Conservation (phyloP, 2,888 invertebrate species). For the Corbicula japonica region DNA sequence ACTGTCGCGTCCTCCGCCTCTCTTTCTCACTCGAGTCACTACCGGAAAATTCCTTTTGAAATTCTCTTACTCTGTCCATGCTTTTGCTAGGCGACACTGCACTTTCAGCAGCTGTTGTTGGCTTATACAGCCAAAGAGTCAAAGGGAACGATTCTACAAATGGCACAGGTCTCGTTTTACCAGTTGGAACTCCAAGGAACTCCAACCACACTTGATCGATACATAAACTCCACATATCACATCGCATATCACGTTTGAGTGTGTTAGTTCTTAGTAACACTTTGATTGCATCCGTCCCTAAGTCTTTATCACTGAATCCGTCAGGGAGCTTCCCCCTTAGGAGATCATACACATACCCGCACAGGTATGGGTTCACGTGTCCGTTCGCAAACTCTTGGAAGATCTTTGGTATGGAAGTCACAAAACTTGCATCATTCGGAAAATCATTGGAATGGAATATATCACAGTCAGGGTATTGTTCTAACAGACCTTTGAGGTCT, state of each 20-base stretch:
- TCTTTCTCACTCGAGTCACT: slow-evolving; percentile 32
- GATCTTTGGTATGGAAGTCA: slow-evolving; percentile 72
- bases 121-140: slow-evolving; percentile 90
- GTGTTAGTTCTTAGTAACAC: slow-evolving; percentile 75
- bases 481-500: slow-evolving; percentile 93
- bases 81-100: slow-evolving; percentile 32
- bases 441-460: slow-evolving; percentile 88
- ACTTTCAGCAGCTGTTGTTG: slow-evolving; percentile 33
- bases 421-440: slow-evolving; percentile 73
- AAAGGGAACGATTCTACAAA: slow-evolving; percentile 91
- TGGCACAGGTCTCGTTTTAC: slow-evolving; percentile 84
- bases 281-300: slow-evolving; percentile 52
- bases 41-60: neutral
- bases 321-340: slow-evolving; percentile 53
- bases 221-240: slow-evolving; percentile 94
- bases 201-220: slow-evolving; percentile 98
- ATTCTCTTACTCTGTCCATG: neutral
- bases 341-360: slow-evolving; percentile 71
- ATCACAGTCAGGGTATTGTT: slow-evolving; percentile 92
- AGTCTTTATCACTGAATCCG: slow-evolving; percentile 43
- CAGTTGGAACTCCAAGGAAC: slow-evolving; percentile 93
- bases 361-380: slow-evolving; percentile 79
- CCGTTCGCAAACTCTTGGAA: slow-evolving; percentile 75
- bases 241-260: slow-evolving; percentile 87
- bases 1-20: slow-evolving; percentile 56